Evolutionary conservation across 2,113 vertebrate genomes (phyloP).

Genomic region (Brachypodius melanocephalos): DNA sequence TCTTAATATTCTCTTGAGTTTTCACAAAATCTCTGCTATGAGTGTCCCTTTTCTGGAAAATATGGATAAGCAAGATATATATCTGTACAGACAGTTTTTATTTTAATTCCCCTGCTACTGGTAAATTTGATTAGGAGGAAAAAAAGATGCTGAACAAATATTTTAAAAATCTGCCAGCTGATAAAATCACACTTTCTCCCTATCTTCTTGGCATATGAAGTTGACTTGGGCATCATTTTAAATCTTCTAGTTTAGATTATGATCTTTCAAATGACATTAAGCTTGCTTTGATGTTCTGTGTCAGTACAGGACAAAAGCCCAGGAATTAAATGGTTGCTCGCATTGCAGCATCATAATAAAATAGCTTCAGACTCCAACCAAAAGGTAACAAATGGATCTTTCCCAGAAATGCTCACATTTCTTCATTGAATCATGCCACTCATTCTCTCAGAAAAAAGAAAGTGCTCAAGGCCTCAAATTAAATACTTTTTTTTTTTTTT

Average conservation of each 20-base stretch:
- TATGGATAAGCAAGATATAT: background rate
- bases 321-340: background rate
- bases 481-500: background rate
- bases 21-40: background rate
- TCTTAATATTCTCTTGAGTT: background rate
- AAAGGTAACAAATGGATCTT: background rate
- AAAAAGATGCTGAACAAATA: constrained; percentile 34
- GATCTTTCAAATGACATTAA: constrained; percentile 42
- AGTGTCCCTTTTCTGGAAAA: background rate
- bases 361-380: background rate
- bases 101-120: constrained; percentile 5
- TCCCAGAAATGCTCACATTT: background rate
- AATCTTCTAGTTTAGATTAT: constrained; percentile 28
- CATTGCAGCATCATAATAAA: background rate
- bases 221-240: background rate
- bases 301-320: constrained; percentile 24
- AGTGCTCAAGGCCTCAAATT: background rate
- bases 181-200: constrained; percentile 29
- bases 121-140: constrained; percentile 21
- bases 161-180: constrained; percentile 2
- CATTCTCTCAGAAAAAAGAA: background rate
- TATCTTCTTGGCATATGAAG: constrained; percentile 1
- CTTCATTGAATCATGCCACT: background rate
- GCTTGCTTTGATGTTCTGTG: background rate
- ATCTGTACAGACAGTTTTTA: background rate